These are phyloP conservation scores for Brachypteracias leptosomus DNA, from an alignment of 2,113 vertebrate species.

Conservation along the genomic window DNA sequence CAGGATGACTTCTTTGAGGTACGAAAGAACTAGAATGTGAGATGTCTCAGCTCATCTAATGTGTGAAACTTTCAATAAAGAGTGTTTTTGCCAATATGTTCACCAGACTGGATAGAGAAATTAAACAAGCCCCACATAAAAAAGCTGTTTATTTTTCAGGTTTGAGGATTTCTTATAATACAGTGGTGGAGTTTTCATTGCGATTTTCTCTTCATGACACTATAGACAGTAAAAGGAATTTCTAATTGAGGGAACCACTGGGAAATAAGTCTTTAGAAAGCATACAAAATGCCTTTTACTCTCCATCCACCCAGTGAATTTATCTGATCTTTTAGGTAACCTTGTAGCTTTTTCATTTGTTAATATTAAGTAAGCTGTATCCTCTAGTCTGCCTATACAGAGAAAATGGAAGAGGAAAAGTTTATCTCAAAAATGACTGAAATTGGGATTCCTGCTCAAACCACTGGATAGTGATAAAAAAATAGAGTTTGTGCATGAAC, in stretches of 20 bases:
- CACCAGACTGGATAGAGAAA: neutral
- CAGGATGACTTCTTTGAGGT: neutral
- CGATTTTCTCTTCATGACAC: neutral
- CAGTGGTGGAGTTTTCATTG: neutral
- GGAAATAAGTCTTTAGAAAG: neutral
- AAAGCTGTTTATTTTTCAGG: neutral
- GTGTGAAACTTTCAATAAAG: neutral
- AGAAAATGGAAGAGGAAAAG: rapidly evolving
- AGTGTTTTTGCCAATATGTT: neutral
- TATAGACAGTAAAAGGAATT: neutral
- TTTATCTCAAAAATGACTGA: neutral
- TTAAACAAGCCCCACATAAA: neutral
- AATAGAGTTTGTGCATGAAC: neutral
- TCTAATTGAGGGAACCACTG: neutral
- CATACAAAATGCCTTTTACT: neutral
- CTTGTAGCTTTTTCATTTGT: neutral
- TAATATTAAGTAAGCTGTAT: neutral
- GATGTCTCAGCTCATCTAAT: neutral
- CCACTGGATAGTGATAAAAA: neutral
- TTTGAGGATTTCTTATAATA: neutral
- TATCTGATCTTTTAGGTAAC: neutral
- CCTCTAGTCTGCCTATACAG: neutral
- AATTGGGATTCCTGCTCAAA: neutral
- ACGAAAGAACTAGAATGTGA: neutral
- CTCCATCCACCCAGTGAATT: neutral